Percentiles rank a stretch among this genome's conserved stretches.
Conservation (phyloP, 2,113 vertebrate species). For the Cyprinus carpio region DNA sequence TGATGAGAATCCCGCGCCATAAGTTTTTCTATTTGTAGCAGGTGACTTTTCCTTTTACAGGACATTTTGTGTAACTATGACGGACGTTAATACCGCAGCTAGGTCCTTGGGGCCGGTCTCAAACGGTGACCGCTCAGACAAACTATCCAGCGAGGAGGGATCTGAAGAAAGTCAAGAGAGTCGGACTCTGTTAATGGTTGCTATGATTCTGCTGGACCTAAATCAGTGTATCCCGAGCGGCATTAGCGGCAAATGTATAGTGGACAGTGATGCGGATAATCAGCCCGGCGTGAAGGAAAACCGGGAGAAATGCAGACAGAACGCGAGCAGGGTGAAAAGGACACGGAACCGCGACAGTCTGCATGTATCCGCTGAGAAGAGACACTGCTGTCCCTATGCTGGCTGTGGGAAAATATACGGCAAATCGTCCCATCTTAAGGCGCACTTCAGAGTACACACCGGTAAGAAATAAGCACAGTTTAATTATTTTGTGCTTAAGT, state of each 20-base stretch:
- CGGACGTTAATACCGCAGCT: constrained; percentile 79
- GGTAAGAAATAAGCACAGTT: constrained; percentile 73
- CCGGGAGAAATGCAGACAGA: constrained; percentile 63
- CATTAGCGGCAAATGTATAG: constrained; percentile 55
- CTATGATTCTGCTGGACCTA: constrained; percentile 91
- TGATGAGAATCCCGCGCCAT: not conserved
- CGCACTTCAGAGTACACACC: constrained; percentile 92
- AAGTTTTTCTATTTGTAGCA: not conserved
- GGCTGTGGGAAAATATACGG: constrained; percentile 94
- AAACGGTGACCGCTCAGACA: constrained; percentile 64
- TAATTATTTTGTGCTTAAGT: not conserved
- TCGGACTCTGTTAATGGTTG: constrained; percentile 89
- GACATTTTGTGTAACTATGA: constrained; percentile 60
- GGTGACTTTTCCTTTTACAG: too few relatives aligned
- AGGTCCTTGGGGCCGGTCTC: constrained; percentile 82
- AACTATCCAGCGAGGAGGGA: constrained; percentile 62
- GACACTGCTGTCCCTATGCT: constrained; percentile 86
- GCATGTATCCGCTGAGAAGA: constrained; percentile 79
- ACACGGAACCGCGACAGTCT: constrained; percentile 50
- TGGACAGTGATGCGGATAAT: constrained; percentile 72
- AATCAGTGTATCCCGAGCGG: constrained; percentile 81
- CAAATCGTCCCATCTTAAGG: constrained; percentile 96
- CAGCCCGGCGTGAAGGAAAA: constrained; percentile 76
- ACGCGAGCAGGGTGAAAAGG: constrained; percentile 43
- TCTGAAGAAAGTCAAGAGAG: constrained; percentile 86